Base-by-base conservation (phyloP, 2,888 invertebrate genomes). In the Drosophila suboccidentalis region DNA sequence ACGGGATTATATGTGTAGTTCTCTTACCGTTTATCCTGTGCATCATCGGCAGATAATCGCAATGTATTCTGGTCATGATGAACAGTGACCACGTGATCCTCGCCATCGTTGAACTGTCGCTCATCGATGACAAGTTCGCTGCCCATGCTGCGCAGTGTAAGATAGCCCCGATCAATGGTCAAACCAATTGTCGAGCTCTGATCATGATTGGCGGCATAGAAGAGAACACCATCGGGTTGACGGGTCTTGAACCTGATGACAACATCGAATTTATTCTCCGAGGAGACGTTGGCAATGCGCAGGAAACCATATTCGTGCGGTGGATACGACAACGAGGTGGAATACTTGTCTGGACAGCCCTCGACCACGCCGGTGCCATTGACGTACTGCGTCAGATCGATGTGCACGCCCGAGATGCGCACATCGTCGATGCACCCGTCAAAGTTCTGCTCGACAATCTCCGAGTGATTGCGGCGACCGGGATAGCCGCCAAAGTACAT, bases 21-120 rank as follows among this genome's bases (percentile, higher is more conserved):
- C 3, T 0, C 91, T 90, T 90, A 95, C 95, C 93, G 94, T 91
- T 95, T 95, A 67, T 94, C 94, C 80, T 96, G 95, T 43, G 94
- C 94, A 92, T 99, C 99, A 90, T 99, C 99, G 38, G 98, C 96
- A 64, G 97, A 96, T 10, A 99, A 94, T 55, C 95, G 93, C 32
- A 98, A 93, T 22, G 94, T 94, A 34, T 94, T 93, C 34, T 94
- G 93, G 82, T 95, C 95, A 89, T 97, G 97, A 2, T 95, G 95
- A 5, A 97, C 96, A 0, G 97, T 96, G 6, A 99, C 96, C 15
- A 97, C 98, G 93, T 99, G 99, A 98, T 99, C 99, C 87, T 96
- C 95, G 19, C 96, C 97, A 93, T 99, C 98, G 91, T 97, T 96
- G 92, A 97, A 97, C 13, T 93, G 94, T 65, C 91, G 93, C 51